These are phyloP conservation scores for Cephalopholis sonnerati DNA, from an alignment of 2,113 vertebrate genomes.

Conservation along the genomic window DNA sequence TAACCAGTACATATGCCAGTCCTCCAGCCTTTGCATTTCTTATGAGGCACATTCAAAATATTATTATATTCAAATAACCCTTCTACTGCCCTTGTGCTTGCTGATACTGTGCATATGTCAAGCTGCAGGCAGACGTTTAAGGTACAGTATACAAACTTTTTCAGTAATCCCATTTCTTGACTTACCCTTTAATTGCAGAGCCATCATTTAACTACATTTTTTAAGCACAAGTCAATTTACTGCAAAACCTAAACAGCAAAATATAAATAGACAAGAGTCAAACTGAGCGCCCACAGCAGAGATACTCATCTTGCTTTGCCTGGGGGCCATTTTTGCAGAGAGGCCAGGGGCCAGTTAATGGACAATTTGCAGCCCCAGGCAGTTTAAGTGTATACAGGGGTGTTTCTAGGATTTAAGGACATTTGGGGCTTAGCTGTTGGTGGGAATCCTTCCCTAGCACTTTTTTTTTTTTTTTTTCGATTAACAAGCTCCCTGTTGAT, in stretches of 20 bases:
- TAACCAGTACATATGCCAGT: not conserved
- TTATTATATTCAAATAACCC: not conserved
- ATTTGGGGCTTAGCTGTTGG: no score
- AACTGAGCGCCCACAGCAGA: no score
- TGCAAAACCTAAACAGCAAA: not conserved
- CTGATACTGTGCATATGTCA: not conserved
- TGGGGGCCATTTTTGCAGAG: no score
- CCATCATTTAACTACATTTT: not conserved
- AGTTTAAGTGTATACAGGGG: no score
- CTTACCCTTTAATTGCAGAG: not conserved
- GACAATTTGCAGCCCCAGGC: no score
- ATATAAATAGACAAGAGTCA: not conserved
- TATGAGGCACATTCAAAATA: not conserved
- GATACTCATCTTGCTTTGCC: no score
- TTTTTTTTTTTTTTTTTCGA: no score
- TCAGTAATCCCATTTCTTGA: not conserved
- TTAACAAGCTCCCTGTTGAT: no score
- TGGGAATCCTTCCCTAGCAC: no score
- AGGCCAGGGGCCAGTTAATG: no score
- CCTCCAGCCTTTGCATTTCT: not conserved
- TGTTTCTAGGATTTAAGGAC: no score
- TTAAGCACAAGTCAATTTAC: not conserved
- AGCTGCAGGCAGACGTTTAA: not conserved
- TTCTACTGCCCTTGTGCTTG: no score
- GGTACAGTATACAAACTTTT: not conserved